Conservation (phyloP, 2,113 vertebrate species). For the Zosterops japonicus region DNA sequence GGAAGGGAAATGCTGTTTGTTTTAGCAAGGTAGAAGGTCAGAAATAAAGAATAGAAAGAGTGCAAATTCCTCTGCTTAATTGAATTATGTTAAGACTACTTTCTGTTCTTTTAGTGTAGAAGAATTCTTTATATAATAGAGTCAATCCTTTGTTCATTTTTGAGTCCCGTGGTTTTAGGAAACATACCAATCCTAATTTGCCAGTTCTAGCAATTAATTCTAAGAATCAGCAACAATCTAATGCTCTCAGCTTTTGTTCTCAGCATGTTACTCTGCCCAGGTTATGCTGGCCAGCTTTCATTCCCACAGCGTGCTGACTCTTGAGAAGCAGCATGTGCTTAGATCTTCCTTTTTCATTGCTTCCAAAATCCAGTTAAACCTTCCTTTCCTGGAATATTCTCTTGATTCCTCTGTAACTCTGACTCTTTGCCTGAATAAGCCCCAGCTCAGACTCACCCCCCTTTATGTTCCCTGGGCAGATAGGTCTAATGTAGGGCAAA, state of each 20-base stretch:
- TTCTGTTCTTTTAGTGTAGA: not conserved
- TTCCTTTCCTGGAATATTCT: not conserved
- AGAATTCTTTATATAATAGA: not conserved
- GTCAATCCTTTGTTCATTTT: constrained; percentile 46
- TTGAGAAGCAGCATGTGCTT: not conserved
- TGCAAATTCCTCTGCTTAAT: constrained; percentile 33
- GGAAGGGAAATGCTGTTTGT: not conserved
- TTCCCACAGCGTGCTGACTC: not conserved
- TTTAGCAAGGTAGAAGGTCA: not conserved
- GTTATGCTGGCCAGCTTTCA: constrained; percentile 17
- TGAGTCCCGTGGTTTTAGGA: constrained; percentile 5
- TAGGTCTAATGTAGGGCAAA: not conserved
- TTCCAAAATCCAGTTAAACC: constrained; percentile 8
- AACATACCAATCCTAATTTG: constrained; percentile 35
- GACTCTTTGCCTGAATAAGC: not conserved
- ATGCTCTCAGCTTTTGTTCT: constrained; percentile 26
- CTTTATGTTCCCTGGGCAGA: not conserved
- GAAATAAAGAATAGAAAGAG: constrained; percentile 2
- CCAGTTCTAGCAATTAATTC: constrained; percentile 34
- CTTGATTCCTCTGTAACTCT: not conserved
- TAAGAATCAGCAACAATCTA: constrained; percentile 10
- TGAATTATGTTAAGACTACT: constrained; percentile 2
- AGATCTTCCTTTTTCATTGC: not conserved
- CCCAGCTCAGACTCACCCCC: not conserved
- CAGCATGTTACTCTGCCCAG: not conserved